Base-by-base conservation (phyloP, 2,113 vertebrate genomes). In the Paralichthys olivaceus region DNA sequence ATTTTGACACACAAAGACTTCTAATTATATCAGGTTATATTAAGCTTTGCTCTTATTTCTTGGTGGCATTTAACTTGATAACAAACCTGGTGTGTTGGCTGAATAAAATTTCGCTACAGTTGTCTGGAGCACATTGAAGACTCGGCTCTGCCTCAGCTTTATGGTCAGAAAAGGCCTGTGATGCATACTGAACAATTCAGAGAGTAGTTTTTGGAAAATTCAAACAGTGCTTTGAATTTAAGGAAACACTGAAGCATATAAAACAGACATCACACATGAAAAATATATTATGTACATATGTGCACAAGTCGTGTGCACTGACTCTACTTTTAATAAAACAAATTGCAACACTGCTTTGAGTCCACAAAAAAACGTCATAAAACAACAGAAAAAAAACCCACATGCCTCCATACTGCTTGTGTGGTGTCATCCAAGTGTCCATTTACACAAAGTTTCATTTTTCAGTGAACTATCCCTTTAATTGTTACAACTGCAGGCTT, bases 131-230 rank as follows among this genome's bases (percentile, higher is more conserved):
- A 64, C 12, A 22, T 32, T 58, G 68, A 64, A 66, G 37, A 40
- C 37, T 40, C 37, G 37, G 54, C 66, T 75, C 75, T 54, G 79
- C 75, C 66, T 51, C 29, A 13, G 29, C 77, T 83, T 59, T 61
- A 47, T 78, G 75, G 45, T 75, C 84, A 72, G 32, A 40, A n/a
- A 13, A 81, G 70, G 69, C 73, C 26, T 22, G 54, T 32, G 28
- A 72, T 70, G 62, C 70, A 59, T 71, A 53, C 56, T 77, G 68
- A 84, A 51, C 69, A 60, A 74, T 84, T 80, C 60, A 70, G 15
- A 53, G 57, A 75, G 40, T 40, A 51, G 19, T 13, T 23, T 23
- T 68, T 40, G 26, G 28, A 56, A 84, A 63, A 85, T 57, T 34
- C 32, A 34, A 34, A 34, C 55, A 60, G n/a, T 13, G 26, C 26